These are phyloP conservation scores for Polypterus senegalus DNA, from an alignment of 2,113 vertebrate genomes.

Conservation along the genomic window DNA sequence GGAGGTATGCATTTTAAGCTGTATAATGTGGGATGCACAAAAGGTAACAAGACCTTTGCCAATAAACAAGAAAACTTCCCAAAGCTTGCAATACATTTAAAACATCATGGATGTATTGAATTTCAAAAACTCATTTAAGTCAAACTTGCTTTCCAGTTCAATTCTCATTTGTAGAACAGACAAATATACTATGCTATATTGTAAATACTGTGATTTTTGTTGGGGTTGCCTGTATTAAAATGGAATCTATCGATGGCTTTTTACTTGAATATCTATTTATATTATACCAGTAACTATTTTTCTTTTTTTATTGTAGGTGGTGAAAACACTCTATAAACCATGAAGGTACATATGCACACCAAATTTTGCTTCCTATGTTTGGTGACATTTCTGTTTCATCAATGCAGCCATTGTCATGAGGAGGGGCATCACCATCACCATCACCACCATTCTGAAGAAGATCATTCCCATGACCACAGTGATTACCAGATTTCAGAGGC, in stretches of 20 bases:
- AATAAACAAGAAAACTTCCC: no score
- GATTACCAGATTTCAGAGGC: constrained; percentile 68
- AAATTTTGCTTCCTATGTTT: constrained; percentile 94
- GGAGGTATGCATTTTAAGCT: no score
- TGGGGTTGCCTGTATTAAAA: no score
- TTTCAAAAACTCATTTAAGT: no score
- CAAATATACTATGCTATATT: no score
- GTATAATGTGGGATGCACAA: no score
- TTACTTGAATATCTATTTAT: not conserved
- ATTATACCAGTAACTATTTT: not conserved
- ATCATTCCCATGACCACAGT: constrained; percentile 42
- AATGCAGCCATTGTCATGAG: constrained; percentile 74
- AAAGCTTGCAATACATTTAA: no score
- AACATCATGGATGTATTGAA: no score
- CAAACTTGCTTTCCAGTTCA: no score
- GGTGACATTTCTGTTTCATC: constrained; percentile 84
- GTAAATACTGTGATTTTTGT: no score
- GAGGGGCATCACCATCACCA: constrained; percentile 46
- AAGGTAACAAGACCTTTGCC: no score
- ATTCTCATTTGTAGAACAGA: no score
- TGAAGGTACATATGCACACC: constrained; percentile 89
- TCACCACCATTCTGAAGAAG: constrained; percentile 28
- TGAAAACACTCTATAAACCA: constrained; percentile 40
- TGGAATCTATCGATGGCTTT: not conserved
- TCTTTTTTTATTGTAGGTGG: constrained; percentile 29